Percentiles rank a stretch among this genome's conserved stretches.
Evolutionary conservation across 37 sponge, comb jelly and placozoan genomes (phyloP).

Genomic region (Bolinopsis microptera): DNA sequence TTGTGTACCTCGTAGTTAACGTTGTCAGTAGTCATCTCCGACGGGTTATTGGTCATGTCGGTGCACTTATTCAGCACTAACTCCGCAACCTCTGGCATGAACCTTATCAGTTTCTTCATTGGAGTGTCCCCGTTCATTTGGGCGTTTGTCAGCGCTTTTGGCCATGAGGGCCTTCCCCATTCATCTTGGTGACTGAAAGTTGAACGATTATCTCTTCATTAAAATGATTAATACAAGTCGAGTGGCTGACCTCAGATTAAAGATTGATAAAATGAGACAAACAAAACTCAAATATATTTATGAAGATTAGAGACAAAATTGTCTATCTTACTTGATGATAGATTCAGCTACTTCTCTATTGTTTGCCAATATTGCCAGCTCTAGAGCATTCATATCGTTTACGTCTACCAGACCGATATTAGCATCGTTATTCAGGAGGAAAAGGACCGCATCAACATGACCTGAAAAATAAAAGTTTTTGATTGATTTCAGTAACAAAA

Average conservation of each 20-base stretch:
- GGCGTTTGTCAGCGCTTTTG: conserved; percentile 49
- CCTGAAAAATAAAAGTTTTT: background rate
- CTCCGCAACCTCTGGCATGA: conserved; percentile 38
- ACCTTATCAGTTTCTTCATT: conserved; percentile 55
- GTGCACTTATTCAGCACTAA: conserved; percentile 37
- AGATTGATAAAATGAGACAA: too few species aligned
- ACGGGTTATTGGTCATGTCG: conserved; percentile 28
- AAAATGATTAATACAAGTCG: too few species aligned
- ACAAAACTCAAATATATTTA: too few species aligned
- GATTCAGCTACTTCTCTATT: conserved; percentile 37
- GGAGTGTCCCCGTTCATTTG: conserved; percentile 53
- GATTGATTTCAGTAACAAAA: too few species aligned
- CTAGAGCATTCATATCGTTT: conserved; percentile 66
- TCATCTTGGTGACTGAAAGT: background rate
- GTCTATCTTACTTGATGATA: conserved; percentile 28
- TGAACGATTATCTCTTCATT: too few species aligned
- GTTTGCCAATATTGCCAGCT: conserved; percentile 73
- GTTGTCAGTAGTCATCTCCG: conserved; percentile 41
- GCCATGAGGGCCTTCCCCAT: background rate
- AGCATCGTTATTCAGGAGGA: conserved; percentile 74
- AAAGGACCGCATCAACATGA: conserved; percentile 68
- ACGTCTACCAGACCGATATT: conserved; percentile 19
- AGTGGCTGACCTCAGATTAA: too few species aligned
- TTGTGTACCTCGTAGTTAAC: conserved; percentile 33
- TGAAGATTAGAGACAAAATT: background rate